Evolutionary conservation across 1,140 invertebrate genomes (phyloP), one percentile per base, ranked within the genome.

Genomic region (Nymphalis io): DNA sequence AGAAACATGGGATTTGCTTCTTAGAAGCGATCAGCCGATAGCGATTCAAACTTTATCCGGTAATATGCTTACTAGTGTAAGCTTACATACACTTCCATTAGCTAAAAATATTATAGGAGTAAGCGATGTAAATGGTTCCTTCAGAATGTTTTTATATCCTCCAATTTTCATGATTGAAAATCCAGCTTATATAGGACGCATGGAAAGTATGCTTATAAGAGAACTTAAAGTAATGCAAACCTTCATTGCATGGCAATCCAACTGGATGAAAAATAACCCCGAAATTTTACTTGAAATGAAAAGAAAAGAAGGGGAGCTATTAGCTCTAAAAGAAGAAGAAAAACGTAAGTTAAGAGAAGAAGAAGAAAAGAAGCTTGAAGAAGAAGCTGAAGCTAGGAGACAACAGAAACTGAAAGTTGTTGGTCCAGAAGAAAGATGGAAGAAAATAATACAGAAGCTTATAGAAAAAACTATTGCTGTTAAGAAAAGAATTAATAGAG

Each of bases 61-160:
- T 4, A 78, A 79, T 16, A 88, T 87, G 80, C 82, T 93, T 10
- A 93, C 93, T 0, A 87, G 88, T n/a, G 86, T 94, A n/a, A 90
- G 84, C 27, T 81, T 93, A 60, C 93, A 93, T 73, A 90, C 87
- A 8, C 82, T 93, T 6, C 86, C 89, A 21, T 73, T 92, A 38
- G 84, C 85, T 4, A 87, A 92, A 74, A 93, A 93, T 75, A 89
- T 93, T 11, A 87, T 93, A 15, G 93, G 92, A 18, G 91, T 94
- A 33, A 92, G 91, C 38, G 94, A 95, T 78, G 92, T 91, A 40
- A 94, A 94, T 72, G 94, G 94, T 12, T 93, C 93, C 44, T 92
- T 95, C 20, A 90, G 94, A 68, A 92, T 94, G 81, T 94, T 94
- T 55, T 87, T 92, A 55, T 76, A 93, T 60, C 94, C 94, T 0